phyloP scores from a whole-genome alignment of 2,797 vertebrate species.

The Falco naumanni region DNA sequence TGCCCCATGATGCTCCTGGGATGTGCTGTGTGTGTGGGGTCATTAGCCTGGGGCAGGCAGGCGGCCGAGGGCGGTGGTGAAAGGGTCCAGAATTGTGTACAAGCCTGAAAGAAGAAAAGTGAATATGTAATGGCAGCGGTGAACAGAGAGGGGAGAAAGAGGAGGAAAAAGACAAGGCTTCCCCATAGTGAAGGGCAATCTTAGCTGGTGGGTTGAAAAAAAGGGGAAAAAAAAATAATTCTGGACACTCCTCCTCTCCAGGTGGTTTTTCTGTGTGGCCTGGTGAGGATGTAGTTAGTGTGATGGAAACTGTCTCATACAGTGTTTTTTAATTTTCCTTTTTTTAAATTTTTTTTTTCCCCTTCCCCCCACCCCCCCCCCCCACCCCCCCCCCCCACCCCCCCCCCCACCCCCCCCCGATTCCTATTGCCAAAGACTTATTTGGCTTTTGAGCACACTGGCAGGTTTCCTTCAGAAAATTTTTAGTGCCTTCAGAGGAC shows the following conservation, averaged over 20 bases:
- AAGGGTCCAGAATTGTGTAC: not conserved
- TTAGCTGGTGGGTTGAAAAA: not conserved
- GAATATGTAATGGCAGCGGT: not conserved
- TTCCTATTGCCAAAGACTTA: not conserved
- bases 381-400: no score
- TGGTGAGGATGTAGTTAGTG: not conserved
- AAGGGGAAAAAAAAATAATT: not conserved
- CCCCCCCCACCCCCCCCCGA: no score
- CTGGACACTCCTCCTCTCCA: not conserved
- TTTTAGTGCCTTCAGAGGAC: not conserved
- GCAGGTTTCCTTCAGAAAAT: not conserved
- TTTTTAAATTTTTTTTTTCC: not conserved
- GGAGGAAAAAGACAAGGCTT: not conserved
- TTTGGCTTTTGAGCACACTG: rapidly evolving
- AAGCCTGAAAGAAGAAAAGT: not conserved
- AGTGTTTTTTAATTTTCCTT: no score
- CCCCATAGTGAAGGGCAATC: not conserved
- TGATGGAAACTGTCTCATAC: not conserved
- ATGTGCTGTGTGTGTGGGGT: rapidly evolving
- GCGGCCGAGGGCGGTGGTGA: not conserved
- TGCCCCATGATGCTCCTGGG: not conserved
- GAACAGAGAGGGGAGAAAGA: not conserved
- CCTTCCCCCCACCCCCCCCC: no score
- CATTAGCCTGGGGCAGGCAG: not conserved
- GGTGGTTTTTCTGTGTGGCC: not conserved